Percentiles rank a stretch among this genome's conserved stretches.
Conservation (phyloP, 2,797 vertebrate species). For the Luscinia megarhynchos region DNA sequence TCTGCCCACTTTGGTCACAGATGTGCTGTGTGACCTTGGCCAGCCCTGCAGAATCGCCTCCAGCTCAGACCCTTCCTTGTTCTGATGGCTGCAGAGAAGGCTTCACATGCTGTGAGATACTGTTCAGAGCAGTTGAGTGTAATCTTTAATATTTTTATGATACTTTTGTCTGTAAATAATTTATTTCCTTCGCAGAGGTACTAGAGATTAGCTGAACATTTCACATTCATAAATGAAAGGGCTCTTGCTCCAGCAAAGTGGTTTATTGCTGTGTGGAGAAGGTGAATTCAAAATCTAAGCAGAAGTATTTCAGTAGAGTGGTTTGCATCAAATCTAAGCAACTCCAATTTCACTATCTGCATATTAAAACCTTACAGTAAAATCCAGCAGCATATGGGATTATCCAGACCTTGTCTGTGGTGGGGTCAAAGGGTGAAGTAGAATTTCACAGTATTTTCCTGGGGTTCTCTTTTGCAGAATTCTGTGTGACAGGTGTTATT, state of each 20-base stretch:
- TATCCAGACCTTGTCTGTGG: neutral
- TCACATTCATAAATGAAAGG: neutral
- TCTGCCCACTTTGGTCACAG: neutral
- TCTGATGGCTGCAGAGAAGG: neutral
- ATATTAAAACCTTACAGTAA: neutral
- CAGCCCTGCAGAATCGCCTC: fast-evolving
- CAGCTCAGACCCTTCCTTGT: neutral
- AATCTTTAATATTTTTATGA: neutral
- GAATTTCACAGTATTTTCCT: neutral
- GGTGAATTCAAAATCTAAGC: neutral
- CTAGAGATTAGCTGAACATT: neutral
- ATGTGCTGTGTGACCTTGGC: neutral
- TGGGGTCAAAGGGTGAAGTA: neutral
- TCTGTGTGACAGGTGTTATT: neutral
- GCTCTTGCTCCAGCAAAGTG: neutral
- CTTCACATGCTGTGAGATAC: neutral
- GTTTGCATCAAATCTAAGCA: neutral
- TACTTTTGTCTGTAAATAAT: neutral
- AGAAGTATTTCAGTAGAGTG: neutral
- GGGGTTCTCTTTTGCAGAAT: neutral
- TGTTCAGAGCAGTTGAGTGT: neutral
- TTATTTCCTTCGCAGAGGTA: neutral
- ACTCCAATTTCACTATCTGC: neutral
- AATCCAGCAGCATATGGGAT: neutral
- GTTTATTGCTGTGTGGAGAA: neutral